Conservation (phyloP, 92 coral and sea anemone species). For the Blastomussa wellsi region DNA sequence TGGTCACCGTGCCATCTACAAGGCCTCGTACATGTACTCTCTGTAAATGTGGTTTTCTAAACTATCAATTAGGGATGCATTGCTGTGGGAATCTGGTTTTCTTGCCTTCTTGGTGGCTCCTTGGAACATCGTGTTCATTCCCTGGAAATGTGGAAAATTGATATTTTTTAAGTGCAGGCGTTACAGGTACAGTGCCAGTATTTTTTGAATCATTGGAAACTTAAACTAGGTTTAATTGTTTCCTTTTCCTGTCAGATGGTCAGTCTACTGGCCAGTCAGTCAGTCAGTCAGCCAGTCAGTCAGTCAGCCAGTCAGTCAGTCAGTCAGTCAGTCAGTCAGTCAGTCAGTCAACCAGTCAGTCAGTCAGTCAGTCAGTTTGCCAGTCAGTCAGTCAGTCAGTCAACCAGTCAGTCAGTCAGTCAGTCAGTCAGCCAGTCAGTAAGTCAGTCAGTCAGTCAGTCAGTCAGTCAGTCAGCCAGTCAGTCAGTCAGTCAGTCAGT, state of each 20-base stretch:
- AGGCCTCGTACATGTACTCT: background rate
- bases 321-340: background rate
- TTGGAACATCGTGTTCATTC: conserved; percentile 69
- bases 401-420: background rate
- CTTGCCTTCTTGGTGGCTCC: conserved; percentile 89
- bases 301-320: background rate
- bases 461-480: background rate
- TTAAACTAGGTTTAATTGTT: too few species aligned
- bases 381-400: background rate
- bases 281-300: background rate
- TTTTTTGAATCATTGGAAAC: background rate
- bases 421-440: background rate
- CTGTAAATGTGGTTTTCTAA: background rate
- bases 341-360: background rate
- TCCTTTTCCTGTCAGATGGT: background rate
- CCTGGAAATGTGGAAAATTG: conserved; percentile 61
- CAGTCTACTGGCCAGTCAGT: background rate
- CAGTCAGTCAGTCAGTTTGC: background rate
- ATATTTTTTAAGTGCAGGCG: conserved; percentile 54
- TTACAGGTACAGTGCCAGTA: conserved; percentile 49
- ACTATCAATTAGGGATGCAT: conserved; percentile 74
- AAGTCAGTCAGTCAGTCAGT: background rate
- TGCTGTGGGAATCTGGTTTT: conserved; percentile 90
- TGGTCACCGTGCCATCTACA: too few species aligned
- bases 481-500: background rate